These are phyloP conservation scores for Rhabditoides inermis DNA, from an alignment of 2,888 invertebrate species.

Conservation along the genomic window DNA sequence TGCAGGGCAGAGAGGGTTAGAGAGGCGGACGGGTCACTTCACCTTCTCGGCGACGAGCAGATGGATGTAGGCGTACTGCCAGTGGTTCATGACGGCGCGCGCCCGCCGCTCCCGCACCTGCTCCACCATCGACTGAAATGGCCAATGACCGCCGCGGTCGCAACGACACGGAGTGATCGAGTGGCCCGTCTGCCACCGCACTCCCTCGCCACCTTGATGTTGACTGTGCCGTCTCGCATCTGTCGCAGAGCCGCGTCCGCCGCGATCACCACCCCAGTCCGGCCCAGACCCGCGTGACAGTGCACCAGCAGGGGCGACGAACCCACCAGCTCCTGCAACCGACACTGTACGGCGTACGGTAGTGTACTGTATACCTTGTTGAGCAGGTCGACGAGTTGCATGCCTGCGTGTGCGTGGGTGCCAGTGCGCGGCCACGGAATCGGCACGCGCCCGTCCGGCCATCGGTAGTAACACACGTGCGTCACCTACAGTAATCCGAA, in stretches of 20 bases:
- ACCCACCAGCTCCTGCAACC: slow-evolving; percentile 6
- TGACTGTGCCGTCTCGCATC: slow-evolving; percentile 26
- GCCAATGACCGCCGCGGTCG: not conserved
- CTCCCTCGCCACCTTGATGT: slow-evolving; percentile 24
- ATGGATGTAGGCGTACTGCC: slow-evolving; percentile 16
- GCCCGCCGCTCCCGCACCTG: slow-evolving; percentile 11
- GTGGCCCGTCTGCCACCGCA: not conserved
- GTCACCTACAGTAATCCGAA: not conserved
- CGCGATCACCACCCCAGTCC: slow-evolving; percentile 88
- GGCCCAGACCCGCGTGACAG: slow-evolving; percentile 77
- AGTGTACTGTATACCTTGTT: slow-evolving; percentile 1
- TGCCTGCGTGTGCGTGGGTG: slow-evolving; percentile 4
- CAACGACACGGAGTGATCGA: not conserved
- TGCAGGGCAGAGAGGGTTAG: no score
- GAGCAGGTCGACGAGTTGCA: slow-evolving; percentile 6
- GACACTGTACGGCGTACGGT: not conserved
- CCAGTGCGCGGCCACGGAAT: slow-evolving; percentile 8
- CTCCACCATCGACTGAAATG: slow-evolving; percentile 2
- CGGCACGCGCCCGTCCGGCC: slow-evolving; percentile 20
- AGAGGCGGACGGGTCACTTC: no score
- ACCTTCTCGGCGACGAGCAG: slow-evolving; percentile 10
- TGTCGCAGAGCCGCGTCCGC: slow-evolving; percentile 64
- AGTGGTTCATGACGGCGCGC: slow-evolving; percentile 14
- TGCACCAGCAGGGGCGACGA: slow-evolving; percentile 76
- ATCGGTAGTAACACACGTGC: slow-evolving; percentile 6